Base-by-base conservation (phyloP, 2,797 vertebrate genomes). In the Acridotheres tristis region DNA sequence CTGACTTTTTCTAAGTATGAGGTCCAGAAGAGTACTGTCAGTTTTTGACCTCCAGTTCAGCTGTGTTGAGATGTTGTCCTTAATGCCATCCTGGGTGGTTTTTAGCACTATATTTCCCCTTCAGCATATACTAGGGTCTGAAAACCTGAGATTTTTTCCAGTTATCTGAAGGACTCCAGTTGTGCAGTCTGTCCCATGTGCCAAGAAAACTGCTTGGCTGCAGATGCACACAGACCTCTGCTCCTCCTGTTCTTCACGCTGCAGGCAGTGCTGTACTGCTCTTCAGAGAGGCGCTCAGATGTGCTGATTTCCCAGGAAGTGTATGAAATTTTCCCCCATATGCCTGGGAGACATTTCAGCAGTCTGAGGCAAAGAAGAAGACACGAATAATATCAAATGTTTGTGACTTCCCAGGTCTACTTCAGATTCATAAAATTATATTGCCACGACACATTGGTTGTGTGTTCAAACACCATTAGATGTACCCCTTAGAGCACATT, bases 21-120 rank as follows among this genome's bases (percentile, higher is more conserved):
- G 7, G 20, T 50, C 9, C 36, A 62, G 48, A 12, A 82, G 16
- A 5, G 5, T 15, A 16, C 50, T 26, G 38, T 51, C 1, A 5
- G 17, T 48, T 66, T 26, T 40, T 58, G 48, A 26, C 26, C 58
- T 81, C 25, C 43, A 62, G 21, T 62, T 51, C 40, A 77, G 26
- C 13, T 58, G 16, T 51, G 26, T 19, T 47, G 22, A 27, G 6
- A 51, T 53, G 6, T n/a, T 73, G 16, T 36, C 22, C 25, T 40
- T 26, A 59, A 43, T 9, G 38, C 7, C 30, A 11, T 66, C 38
- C 38, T 69, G 16, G 10, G 18, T 18, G 34, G 2, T 27, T 83
- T 22, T 55, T 30, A 42, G 25, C 8, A 10, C 4, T 17, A 0
- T 54, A 12, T 25, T 0, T 0, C 12, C 14, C 19, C 19, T 69